phyloP scores from a whole-genome alignment of 2,797 vertebrate species.

The Enteromius treurensis region DNA sequence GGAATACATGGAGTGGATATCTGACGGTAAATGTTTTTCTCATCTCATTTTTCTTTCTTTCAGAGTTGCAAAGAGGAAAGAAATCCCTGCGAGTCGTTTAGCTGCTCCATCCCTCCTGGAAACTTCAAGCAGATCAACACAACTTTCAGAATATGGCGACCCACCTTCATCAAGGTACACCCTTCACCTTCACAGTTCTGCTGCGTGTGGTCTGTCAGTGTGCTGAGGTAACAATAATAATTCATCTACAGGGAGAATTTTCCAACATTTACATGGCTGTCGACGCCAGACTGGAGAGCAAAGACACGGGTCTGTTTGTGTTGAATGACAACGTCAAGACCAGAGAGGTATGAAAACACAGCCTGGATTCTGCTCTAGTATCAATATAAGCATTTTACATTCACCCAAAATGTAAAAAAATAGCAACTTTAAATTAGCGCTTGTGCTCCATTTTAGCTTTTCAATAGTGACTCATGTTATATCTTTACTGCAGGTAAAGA shows the following conservation, averaged over 20 bases:
- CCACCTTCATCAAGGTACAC: slow-evolving; percentile 89
- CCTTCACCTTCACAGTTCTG: neutral
- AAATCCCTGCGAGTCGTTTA: slow-evolving; percentile 75
- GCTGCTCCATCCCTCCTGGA: slow-evolving; percentile 79
- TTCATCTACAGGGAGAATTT: slow-evolving; percentile 81
- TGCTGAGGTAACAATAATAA: neutral
- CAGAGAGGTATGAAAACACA: slow-evolving; percentile 78
- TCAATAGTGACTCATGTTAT: neutral
- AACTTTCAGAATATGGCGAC: slow-evolving; percentile 90
- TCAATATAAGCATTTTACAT: neutral
- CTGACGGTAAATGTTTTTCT: neutral
- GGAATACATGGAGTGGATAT: neutral
- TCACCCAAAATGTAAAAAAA: no score
- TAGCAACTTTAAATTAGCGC: neutral
- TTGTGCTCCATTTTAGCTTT: neutral
- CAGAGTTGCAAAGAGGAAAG: slow-evolving; percentile 82
- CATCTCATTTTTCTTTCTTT: neutral
- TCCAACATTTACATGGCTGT: slow-evolving; percentile 81
- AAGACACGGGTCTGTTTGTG: slow-evolving; percentile 69
- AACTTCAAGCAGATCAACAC: slow-evolving; percentile 83
- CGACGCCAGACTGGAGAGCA: slow-evolving; percentile 78
- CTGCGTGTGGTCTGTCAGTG: neutral
- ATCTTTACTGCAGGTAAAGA: slow-evolving; percentile 78
- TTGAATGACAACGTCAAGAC: slow-evolving; percentile 76
- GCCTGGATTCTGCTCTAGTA: neutral